Base-by-base conservation (phyloP, 2,888 invertebrate species). In the Lordiphosa fenestrarum region DNA sequence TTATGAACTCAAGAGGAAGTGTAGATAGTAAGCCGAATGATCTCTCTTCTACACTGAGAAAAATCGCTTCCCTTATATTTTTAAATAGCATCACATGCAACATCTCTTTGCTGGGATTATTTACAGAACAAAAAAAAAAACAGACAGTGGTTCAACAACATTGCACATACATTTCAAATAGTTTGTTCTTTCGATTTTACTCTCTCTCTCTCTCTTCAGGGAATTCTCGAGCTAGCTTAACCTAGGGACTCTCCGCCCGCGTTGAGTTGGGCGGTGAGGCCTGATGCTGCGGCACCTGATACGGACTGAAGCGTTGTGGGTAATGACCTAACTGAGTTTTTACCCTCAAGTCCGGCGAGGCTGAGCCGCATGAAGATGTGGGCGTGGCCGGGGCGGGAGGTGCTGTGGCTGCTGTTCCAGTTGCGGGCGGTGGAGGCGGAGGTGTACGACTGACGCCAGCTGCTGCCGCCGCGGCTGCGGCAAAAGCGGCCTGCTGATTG, bases 341-440 rank as follows among this genome's bases (percentile, higher is more conserved):
- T n/a, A 87, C 80, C 36, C 90, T 80, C 77, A 90, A 78, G 69
- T 90, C 90, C 2, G 90, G 90, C 39, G 89, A 89, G 36, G 89
- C 88, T 5, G 90, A 90, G 1, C 89, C 89, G 4, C 88, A 88
- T 21, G 89, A 88, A 0, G 89, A 89, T 55, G 90, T 87, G 38
- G 90, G 87, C 39, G 90, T 88, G 85, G 85, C 58, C 65, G 86
- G 59, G 69, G 88, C 58, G 10, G 71, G 81, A 0, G 86, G 86
- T 3, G 77, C 84, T 15, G 73, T 2, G 15, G 15, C 67, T 33
- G 66, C 71, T 7, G 68, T 69, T 4, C 69, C 73, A 2, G 68
- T 47, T 9, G 65, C 63, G 19, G 68, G 56, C 2, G 66, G 37
- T 38, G 72, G 59, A 1, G 86, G 87, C 1, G 88, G 87, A 25